phyloP scores from a whole-genome alignment of 2,113 vertebrate genomes.

The Microtus pennsylvanicus region DNA sequence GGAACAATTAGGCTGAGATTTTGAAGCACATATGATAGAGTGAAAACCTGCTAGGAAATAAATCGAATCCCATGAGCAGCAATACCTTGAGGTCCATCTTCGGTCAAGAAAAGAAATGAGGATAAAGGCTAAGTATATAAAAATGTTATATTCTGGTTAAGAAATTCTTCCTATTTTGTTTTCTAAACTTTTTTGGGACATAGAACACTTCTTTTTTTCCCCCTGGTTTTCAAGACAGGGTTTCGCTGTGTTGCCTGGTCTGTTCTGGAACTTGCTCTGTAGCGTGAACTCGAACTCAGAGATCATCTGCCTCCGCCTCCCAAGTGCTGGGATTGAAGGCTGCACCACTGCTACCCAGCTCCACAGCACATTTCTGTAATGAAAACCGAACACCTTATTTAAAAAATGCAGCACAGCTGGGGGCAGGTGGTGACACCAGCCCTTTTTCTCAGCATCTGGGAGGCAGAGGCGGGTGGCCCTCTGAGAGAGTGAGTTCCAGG shows the following conservation, averaged over 20 bases:
- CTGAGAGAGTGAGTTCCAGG: not conserved
- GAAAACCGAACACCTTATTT: conserved; percentile 11
- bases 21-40: not conserved
- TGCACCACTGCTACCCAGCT: too few species aligned
- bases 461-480: not conserved
- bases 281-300: not conserved
- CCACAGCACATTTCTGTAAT: not conserved
- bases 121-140: not conserved
- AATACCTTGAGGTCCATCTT: not conserved
- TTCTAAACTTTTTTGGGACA: not conserved
- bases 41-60: conserved; percentile 33
- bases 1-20: not conserved
- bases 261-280: not conserved
- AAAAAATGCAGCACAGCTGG: not conserved
- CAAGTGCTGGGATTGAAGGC: too few species aligned
- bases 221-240: too few species aligned
- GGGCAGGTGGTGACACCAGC: not conserved
- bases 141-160: not conserved
- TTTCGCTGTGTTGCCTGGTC: too few species aligned
- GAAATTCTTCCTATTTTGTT: not conserved
- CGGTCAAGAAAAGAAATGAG: not conserved
- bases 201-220: not conserved
- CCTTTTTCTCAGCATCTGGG: not conserved
- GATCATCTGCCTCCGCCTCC: not conserved
- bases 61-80: not conserved